Evolutionary conservation across 2,888 invertebrate genomes (phyloP).

Genomic region (Stenodema calcarata): DNA sequence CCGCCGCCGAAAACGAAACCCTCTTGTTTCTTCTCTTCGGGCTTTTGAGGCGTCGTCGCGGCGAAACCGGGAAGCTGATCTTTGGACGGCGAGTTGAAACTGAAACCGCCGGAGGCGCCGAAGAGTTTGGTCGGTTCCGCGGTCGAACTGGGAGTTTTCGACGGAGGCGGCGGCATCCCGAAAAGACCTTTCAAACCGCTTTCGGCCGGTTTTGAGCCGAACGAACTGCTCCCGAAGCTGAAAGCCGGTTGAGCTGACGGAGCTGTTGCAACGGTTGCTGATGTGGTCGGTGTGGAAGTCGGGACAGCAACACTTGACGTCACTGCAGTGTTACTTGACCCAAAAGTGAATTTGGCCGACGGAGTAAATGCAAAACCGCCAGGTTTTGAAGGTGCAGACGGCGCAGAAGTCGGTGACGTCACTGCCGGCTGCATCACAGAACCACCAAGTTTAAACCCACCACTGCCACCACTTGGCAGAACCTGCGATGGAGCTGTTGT

Average conservation of each 20-base stretch:
- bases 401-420: background rate
- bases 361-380: slow-evolving; percentile 27
- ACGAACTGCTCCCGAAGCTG: background rate
- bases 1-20: background rate
- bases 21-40: background rate
- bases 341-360: background rate
- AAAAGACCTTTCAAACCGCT: background rate
- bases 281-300: background rate
- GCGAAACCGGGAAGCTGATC: background rate
- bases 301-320: background rate
- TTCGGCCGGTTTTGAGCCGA: background rate
- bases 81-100: background rate
- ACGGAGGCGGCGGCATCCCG: slow-evolving; percentile 18
- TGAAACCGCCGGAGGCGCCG: slow-evolving; percentile 4
- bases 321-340: background rate
- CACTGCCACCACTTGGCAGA: background rate
- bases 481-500: background rate
- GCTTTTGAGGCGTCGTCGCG: background rate
- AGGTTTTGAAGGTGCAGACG: background rate
- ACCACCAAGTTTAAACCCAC: background rate
- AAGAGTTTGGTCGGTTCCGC: slow-evolving; percentile 6
- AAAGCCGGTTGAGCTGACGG: background rate
- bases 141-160: background rate
- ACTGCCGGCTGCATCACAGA: background rate
- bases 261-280: background rate